Conservation (phyloP, 2,888 invertebrate species). For the Cerceris ruficornis region DNA sequence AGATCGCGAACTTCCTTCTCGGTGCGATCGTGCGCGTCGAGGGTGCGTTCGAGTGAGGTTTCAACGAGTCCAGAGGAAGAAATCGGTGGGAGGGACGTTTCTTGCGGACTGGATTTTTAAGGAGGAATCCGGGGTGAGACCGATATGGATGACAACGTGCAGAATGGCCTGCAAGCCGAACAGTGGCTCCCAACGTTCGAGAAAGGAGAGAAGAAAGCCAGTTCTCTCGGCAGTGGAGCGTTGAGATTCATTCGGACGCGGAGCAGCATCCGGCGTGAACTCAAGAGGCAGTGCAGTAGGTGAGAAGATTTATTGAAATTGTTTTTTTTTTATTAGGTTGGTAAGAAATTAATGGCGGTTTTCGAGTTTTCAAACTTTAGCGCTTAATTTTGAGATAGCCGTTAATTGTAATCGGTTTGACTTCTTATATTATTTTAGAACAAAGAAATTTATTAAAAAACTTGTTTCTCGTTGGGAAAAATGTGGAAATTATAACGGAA, state of each 20-base stretch:
- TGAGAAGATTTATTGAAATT: slow-evolving; percentile 61
- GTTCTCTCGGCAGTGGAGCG: slow-evolving; percentile 74
- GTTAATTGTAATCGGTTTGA: too few relatives aligned
- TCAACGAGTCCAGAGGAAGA: slow-evolving; percentile 23
- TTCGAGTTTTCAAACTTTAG: too few relatives aligned
- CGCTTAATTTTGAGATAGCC: too few relatives aligned
- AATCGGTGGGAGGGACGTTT: slow-evolving; percentile 33
- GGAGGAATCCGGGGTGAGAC: slow-evolving; percentile 43
- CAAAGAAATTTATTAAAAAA: too few relatives aligned
- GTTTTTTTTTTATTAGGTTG: neutral
- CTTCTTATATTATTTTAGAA: too few relatives aligned
- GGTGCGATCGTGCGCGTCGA: slow-evolving; percentile 24
- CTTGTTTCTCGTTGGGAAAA: too few relatives aligned
- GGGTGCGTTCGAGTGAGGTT: slow-evolving; percentile 42
- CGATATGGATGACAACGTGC: slow-evolving; percentile 75
- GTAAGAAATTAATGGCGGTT: too few relatives aligned
- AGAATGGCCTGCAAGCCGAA: slow-evolving; percentile 66
- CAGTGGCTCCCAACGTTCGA: slow-evolving; percentile 76
- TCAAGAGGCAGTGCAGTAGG: slow-evolving; percentile 77
- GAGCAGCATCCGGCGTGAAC: slow-evolving; percentile 75
- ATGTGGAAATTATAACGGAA: too few relatives aligned
- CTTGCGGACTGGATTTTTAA: slow-evolving; percentile 28
- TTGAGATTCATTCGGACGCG: slow-evolving; percentile 78
- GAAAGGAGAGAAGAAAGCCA: slow-evolving; percentile 70
- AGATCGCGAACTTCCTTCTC: slow-evolving; percentile 43